A percentile compares a stretch with the other conserved stretches of the same genome.
Conservation (phyloP, 1,140 invertebrate species). For the Papilio polyxenes region DNA sequence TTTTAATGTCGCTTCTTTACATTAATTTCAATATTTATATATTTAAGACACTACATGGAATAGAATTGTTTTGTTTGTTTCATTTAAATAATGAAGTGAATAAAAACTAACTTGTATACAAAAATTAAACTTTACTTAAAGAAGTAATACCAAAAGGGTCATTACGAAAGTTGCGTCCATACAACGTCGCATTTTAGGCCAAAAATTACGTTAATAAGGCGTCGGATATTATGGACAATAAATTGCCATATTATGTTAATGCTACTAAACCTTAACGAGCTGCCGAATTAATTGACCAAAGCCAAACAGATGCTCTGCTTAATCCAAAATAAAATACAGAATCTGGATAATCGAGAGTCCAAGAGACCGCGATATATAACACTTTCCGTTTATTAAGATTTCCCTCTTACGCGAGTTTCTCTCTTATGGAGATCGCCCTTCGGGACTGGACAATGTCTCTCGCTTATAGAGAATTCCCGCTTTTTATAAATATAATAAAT, state of each 20-base stretch:
- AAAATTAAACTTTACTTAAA: neutral
- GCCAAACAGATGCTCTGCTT: neutral
- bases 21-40: neutral
- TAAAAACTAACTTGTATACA: neutral
- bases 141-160: neutral
- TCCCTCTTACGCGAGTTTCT: no score
- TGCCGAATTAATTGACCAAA: neutral
- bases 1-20: neutral
- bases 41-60: neutral
- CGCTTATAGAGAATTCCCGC: no score
- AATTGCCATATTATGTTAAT: neutral
- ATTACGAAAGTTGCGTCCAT: neutral
- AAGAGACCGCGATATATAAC: no score
- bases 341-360: no score
- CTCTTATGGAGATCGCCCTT: no score
- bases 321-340: neutral
- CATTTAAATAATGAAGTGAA: no score
- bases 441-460: no score
- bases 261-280: neutral
- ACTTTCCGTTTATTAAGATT: no score
- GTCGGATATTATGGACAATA: neutral
- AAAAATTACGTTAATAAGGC: neutral
- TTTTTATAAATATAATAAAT: neutral
- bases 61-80: no score
- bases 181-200: neutral